A percentile compares a stretch with the other conserved stretches of the same genome.
Conservation (phyloP, 1,140 invertebrate genomes). For the Dolichoris vasculosae region DNA sequence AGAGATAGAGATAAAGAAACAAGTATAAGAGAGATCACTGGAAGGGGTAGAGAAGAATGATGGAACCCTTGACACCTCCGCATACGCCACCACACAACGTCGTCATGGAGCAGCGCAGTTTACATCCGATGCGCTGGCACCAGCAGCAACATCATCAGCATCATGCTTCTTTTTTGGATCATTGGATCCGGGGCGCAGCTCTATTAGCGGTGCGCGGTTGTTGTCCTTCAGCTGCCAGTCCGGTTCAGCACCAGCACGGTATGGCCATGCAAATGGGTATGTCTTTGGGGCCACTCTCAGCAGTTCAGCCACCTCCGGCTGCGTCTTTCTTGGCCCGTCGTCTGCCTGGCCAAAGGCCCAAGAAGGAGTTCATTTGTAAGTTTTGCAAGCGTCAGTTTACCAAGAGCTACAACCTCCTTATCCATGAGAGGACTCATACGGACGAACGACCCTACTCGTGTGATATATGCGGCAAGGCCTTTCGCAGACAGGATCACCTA, state of each 20-base stretch:
- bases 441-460: constrained; percentile 96
- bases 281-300: constrained; percentile 42
- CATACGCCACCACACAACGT: constrained; percentile 75
- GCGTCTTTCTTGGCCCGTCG: constrained; percentile 70
- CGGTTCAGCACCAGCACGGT: constrained; percentile 57
- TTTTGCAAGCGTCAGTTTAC: constrained; percentile 96
- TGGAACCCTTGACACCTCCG: constrained; percentile 79
- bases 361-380: constrained; percentile 97
- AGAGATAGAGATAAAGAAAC: not conserved
- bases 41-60: constrained; percentile 13
- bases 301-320: constrained; percentile 75
- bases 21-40: too few species aligned
- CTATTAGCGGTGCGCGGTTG: constrained; percentile 70
- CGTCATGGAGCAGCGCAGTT: constrained; percentile 54
- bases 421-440: constrained; percentile 96
- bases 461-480: constrained; percentile 96
- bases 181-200: constrained; percentile 83
- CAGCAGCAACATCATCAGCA: constrained; percentile 58
- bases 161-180: constrained; percentile 78
- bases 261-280: constrained; percentile 63
- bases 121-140: constrained; percentile 29
- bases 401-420: constrained; percentile 96
- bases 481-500: constrained; percentile 94
- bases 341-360: constrained; percentile 80
- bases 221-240: constrained; percentile 53